A percentile compares a stretch with the other conserved stretches of the same genome.
Conservation (phyloP, 1,140 invertebrate genomes). For the Saccostrea glomerata region DNA sequence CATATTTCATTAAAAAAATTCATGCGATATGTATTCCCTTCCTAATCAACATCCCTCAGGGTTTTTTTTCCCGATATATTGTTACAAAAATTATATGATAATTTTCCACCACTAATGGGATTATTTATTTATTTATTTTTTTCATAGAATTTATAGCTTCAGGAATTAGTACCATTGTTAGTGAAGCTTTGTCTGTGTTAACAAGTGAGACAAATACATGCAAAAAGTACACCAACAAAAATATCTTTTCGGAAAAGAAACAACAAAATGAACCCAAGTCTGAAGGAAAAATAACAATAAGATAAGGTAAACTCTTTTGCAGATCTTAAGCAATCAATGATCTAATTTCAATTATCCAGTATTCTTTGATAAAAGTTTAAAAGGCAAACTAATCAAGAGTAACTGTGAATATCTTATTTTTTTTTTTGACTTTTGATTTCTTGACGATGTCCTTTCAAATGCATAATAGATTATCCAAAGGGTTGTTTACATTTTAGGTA, state of each 20-base stretch:
- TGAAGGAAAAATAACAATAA: background rate
- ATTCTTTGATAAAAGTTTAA: background rate
- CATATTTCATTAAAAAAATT: no score
- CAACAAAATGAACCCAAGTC: background rate
- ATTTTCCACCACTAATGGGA: no score
- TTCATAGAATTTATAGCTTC: background rate
- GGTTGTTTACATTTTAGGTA: no score
- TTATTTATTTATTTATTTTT: no score
- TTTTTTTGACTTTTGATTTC: no score
- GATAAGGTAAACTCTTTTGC: background rate
- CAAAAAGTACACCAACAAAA: constrained; percentile 4
- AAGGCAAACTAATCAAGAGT: background rate
- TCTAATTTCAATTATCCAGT: background rate
- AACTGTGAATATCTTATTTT: background rate
- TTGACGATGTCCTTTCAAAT: no score
- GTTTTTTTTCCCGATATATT: no score
- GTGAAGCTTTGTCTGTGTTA: background rate
- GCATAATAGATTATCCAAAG: no score
- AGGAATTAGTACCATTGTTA: background rate
- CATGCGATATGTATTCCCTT: no score
- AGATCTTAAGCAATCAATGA: background rate
- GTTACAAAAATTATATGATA: no score
- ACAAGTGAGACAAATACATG: background rate
- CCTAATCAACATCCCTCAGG: no score
- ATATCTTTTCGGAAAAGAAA: background rate